phyloP scores from a whole-genome alignment of 2,888 invertebrate genomes.

The Scaptomyza cyrtandrae region DNA sequence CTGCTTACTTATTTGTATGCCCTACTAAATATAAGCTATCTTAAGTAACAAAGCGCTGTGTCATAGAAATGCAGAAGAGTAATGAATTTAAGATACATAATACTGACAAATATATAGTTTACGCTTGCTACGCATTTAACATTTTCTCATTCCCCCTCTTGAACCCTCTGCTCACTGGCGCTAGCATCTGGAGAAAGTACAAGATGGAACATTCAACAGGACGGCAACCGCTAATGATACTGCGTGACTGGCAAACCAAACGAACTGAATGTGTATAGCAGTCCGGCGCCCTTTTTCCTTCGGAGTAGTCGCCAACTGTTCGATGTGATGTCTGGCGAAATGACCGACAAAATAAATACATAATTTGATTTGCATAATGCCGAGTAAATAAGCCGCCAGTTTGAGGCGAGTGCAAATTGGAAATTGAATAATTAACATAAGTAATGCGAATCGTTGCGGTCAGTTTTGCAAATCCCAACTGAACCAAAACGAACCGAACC shows the following conservation, averaged over 20 bases:
- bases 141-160: too few species aligned
- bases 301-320: background rate
- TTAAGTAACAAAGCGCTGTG: background rate
- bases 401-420: constrained; percentile 56
- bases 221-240: constrained; percentile 63
- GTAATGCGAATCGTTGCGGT: constrained; percentile 43
- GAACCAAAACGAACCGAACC: constrained; percentile 1
- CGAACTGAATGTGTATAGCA: constrained; percentile 9
- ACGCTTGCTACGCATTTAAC: background rate
- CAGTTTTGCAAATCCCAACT: constrained; percentile 9
- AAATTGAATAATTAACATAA: constrained; percentile 76
- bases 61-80: background rate
- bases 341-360: constrained; percentile 61
- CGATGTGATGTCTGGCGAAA: constrained; percentile 13
- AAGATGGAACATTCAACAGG: constrained; percentile 24
- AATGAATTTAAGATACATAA: constrained; percentile 1
- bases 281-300: background rate
- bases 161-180: too few species aligned
- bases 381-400: constrained; percentile 63
- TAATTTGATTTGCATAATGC: constrained; percentile 77
- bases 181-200: constrained; percentile 9
- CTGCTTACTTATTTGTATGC: background rate
- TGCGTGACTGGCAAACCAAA: constrained; percentile 71
- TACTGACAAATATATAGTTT: constrained; percentile 20
- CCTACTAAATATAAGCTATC: background rate